Conservation (phyloP, 2,113 vertebrate species). For the Litocranius walleri region DNA sequence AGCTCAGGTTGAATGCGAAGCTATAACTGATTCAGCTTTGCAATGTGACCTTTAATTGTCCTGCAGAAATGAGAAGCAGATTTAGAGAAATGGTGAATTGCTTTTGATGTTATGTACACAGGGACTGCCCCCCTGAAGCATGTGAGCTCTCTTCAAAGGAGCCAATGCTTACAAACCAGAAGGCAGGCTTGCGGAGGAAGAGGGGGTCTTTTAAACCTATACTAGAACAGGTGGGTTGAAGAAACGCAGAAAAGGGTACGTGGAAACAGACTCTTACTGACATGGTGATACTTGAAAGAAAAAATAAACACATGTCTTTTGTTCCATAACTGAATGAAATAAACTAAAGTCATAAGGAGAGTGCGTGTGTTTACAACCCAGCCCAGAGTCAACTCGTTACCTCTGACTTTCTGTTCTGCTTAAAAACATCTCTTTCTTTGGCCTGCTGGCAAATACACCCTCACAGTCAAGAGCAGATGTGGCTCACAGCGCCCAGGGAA, state of each 20-base stretch:
- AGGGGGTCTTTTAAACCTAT: constrained; percentile 16
- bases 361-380: constrained; percentile 5
- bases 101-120: background rate
- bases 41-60: constrained; percentile 79
- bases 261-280: constrained; percentile 35
- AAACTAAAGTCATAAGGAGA: constrained; percentile 48
- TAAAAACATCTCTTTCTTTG: constrained; percentile 62
- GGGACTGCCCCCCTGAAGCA: background rate
- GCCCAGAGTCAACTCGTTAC: background rate
- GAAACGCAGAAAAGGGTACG: constrained; percentile 6
- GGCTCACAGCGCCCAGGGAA: constrained; percentile 58
- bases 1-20: constrained; percentile 49
- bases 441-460: constrained; percentile 31
- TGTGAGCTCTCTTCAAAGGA: constrained; percentile 33
- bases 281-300: constrained; percentile 45
- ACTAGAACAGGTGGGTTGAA: constrained; percentile 42
- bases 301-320: constrained; percentile 44
- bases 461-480: constrained; percentile 75
- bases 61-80: background rate
- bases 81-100: background rate
- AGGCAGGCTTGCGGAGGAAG: constrained; percentile 35
- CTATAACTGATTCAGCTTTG: constrained; percentile 65
- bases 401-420: constrained; percentile 63
- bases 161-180: constrained; percentile 40
- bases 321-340: constrained; percentile 58